These are phyloP conservation scores for Drosophila serrata DNA, from an alignment of 1,140 invertebrate genomes.

Conservation along the genomic window DNA sequence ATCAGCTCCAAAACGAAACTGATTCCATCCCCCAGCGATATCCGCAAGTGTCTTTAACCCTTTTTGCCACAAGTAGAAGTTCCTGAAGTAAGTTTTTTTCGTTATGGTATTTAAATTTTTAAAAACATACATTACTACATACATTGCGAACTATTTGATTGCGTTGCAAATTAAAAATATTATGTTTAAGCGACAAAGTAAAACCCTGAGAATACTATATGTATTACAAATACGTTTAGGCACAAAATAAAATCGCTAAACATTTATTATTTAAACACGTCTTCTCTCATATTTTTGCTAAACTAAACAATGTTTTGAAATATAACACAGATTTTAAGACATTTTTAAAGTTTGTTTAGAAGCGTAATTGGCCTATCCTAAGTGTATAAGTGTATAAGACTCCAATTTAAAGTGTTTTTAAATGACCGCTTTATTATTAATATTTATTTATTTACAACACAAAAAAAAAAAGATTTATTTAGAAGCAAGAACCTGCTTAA, in stretches of 20 bases:
- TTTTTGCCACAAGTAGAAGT: background rate
- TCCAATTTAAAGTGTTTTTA: background rate
- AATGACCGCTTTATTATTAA: background rate
- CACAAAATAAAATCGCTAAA: no score
- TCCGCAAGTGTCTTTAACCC: conserved; percentile 8
- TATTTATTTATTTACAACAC: no score
- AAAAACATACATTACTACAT: background rate
- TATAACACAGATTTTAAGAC: no score
- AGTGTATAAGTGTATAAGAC: background rate
- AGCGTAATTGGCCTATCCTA: background rate
- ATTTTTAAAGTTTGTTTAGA: background rate
- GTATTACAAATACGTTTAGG: no score
- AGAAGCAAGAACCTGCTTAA: background rate
- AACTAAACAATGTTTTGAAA: background rate
- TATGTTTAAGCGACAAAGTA: background rate
- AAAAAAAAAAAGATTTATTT: background rate
- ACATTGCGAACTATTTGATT: background rate
- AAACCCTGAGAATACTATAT: no score
- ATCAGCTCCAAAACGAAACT: conserved; percentile 4
- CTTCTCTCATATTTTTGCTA: background rate
- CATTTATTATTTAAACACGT: no score
- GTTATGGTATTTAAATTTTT: background rate
- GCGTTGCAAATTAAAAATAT: background rate
- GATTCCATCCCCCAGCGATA: conserved; percentile 4
- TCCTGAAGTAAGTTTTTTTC: background rate